Evolutionary conservation across 2,113 vertebrate species (phyloP), one percentile per base, ranked within the genome.

Genomic region (Hiodon alosoides): DNA sequence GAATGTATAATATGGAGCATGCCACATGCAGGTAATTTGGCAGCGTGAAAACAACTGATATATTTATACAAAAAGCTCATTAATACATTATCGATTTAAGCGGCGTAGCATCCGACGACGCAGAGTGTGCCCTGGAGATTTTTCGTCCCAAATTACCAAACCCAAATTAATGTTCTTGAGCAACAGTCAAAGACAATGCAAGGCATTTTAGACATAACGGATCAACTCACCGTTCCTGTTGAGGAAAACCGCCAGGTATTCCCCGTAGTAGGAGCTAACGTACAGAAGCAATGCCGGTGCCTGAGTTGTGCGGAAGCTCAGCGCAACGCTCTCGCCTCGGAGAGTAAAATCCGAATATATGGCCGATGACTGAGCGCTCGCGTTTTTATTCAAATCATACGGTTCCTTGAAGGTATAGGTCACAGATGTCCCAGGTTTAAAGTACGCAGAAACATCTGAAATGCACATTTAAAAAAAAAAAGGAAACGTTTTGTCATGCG

Each of bases 381-480:
- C 82, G 83, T 98, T 97, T 86, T 91, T 91, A 80, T 82, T 81
- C 73, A 91, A 73, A 51, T 91, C 87, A 3, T 92, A 93, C n/a
- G 93, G 93, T 80, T 97, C 94, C 80, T 93, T 93, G 84, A 96
- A 94, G 75, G 89, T 93, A 83, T 96, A 98, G 53, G 82, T 87
- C 80, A 97, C 80, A 0, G 95, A 95, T 3, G 94, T 90, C 4
- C 85, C 91, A 10, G 90, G 77, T 81, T 86, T 91, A 84, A 98
- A 98, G 81, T 91, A 90, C 2, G 93, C 95, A 75, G 95, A 95
- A 75, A 97, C 86, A 82, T 96, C 95, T 97, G 91, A 81, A 90
- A 92, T 4, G 74, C 85, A 67, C 31, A 31, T 31, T n/a, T 85
- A 5, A 74, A 54, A 55, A 31, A n/a, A 10, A 59, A 17, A 46